Conservation (phyloP, 2,113 vertebrate genomes). For the Carassius carassius region DNA sequence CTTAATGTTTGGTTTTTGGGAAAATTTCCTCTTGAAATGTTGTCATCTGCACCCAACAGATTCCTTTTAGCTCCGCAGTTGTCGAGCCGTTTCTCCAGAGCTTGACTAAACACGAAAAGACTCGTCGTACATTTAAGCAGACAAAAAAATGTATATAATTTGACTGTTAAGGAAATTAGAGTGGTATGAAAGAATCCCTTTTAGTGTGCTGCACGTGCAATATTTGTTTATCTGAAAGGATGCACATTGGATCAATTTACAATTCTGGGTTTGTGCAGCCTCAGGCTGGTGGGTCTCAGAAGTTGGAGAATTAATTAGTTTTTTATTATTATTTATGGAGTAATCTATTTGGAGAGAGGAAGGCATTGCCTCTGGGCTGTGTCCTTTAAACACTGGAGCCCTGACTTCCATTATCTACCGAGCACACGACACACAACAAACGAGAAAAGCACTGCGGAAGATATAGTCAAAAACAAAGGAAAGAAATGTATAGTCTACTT, state of each 20-base stretch:
- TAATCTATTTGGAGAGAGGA: slow-evolving; percentile 74
- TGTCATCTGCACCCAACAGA: slow-evolving; percentile 38
- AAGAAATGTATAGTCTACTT: slow-evolving; percentile 32
- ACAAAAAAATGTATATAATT: slow-evolving; percentile 67
- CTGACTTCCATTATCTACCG: slow-evolving; percentile 78
- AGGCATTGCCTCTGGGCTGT: slow-evolving; percentile 73
- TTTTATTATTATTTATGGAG: slow-evolving; percentile 86
- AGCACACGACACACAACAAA: slow-evolving; percentile 77
- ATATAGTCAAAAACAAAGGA: slow-evolving; percentile 7
- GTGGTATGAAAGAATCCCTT: slow-evolving; percentile 73
- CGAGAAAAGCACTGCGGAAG: slow-evolving; percentile 51
- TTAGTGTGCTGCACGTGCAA: slow-evolving; percentile 76
- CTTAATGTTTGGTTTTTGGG: slow-evolving; percentile 22
- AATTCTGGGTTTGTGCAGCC: slow-evolving; percentile 83
- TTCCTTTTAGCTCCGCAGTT: slow-evolving; percentile 50
- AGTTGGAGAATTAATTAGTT: slow-evolving; percentile 99
- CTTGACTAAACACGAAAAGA: slow-evolving; percentile 66
- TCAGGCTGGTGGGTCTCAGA: slow-evolving; percentile 87
- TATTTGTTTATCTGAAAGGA: slow-evolving; percentile 97
- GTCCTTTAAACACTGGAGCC: slow-evolving; percentile 80
- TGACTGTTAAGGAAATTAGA: slow-evolving; percentile 72
- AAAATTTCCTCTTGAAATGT: slow-evolving; percentile 46
- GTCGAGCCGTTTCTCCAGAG: slow-evolving; percentile 58
- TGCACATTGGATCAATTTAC: slow-evolving; percentile 93
- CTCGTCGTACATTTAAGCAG: slow-evolving; percentile 68